Evolutionary conservation across 2,797 vertebrate species (phyloP).

Genomic region (Gallinago solitaria): DNA sequence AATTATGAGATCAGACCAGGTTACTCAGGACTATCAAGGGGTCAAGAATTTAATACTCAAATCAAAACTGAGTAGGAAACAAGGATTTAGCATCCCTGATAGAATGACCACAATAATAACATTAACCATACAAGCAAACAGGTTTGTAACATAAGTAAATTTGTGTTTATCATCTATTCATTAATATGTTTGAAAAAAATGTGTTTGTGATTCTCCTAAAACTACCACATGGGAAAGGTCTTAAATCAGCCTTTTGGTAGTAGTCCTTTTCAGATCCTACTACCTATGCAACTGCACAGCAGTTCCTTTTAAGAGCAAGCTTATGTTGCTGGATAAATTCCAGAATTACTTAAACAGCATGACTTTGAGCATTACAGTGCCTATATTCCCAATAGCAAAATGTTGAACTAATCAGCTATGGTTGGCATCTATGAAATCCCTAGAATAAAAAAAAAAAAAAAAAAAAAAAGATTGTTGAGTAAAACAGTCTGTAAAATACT

Average conservation of each 20-base stretch:
- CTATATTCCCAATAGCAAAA: neutral
- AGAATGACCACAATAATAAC: neutral
- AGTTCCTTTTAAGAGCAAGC: neutral
- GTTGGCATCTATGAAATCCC: neutral
- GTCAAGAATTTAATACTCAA: neutral
- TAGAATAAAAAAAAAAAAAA: neutral
- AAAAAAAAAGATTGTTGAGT: neutral
- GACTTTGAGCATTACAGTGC: neutral
- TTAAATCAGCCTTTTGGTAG: neutral
- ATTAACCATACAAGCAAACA: neutral
- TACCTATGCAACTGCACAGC: neutral
- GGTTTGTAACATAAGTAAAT: neutral
- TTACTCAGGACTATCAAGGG: neutral
- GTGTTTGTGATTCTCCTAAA: neutral
- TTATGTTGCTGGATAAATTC: neutral
- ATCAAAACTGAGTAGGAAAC: neutral
- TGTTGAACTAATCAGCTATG: neutral
- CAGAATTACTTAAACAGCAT: neutral
- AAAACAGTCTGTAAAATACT: neutral
- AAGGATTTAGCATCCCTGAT: neutral
- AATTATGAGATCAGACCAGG: neutral
- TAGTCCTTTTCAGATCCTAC: neutral
- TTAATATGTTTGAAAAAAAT: fast-evolving
- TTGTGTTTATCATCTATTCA: neutral
- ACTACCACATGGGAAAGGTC: neutral